Conservation (phyloP, 2,888 invertebrate genomes). For the Macroteleia sp. region DNA sequence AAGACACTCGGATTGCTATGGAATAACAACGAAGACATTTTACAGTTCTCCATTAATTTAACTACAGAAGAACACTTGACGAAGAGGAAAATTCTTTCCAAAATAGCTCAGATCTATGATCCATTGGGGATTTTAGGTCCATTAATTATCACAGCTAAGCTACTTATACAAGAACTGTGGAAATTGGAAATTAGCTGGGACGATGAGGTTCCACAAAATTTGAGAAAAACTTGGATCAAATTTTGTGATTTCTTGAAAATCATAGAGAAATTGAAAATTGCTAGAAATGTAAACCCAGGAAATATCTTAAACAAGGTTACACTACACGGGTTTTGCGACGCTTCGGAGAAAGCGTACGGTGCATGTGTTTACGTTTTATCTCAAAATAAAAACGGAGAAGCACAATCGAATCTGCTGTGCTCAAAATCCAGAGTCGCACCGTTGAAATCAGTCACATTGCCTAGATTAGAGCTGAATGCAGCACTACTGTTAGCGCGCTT, state of each 20-base stretch:
- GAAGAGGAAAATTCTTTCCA: slow-evolving; percentile 40
- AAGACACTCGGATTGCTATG: slow-evolving; percentile 56
- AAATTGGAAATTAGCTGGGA: slow-evolving; percentile 25
- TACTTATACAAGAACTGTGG: slow-evolving; percentile 51
- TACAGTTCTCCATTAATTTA: slow-evolving; percentile 36
- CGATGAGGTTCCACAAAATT: not conserved
- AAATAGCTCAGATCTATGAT: slow-evolving; percentile 55
- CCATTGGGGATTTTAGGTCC: slow-evolving; percentile 50
- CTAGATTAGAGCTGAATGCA: slow-evolving; percentile 50
- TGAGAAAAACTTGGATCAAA: slow-evolving; percentile 1
- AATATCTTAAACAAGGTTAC: not conserved
- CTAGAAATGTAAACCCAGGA: slow-evolving; percentile 6
- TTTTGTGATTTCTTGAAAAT: not conserved
- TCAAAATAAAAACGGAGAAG: not conserved
- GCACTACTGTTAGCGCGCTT: slow-evolving; percentile 38
- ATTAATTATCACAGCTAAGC: slow-evolving; percentile 46
- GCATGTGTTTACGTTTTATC: slow-evolving; percentile 61
- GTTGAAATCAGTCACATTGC: slow-evolving; percentile 39
- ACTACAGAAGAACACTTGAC: slow-evolving; percentile 14
- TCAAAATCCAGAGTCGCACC: slow-evolving; percentile 61
- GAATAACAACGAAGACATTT: slow-evolving; percentile 33
- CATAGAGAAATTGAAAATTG: too few species aligned
- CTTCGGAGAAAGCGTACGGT: slow-evolving; percentile 46
- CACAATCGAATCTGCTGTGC: slow-evolving; percentile 32
- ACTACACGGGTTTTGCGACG: slow-evolving; percentile 67